phyloP scores from a whole-genome alignment of 2,797 vertebrate species.

The Siniperca undulata region DNA sequence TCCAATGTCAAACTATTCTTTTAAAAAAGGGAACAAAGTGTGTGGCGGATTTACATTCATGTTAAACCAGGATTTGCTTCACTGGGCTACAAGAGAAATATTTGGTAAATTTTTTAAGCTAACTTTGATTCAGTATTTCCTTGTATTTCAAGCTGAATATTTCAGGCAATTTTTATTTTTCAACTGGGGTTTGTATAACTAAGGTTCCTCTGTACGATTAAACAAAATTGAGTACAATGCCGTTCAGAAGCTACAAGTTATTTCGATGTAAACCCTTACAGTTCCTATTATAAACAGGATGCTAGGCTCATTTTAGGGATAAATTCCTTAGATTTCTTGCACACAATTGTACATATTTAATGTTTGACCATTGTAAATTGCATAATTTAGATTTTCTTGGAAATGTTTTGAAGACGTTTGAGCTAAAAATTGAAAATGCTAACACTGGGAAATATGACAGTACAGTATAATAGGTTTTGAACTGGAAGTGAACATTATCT shows the following conservation, averaged over 20 bases:
- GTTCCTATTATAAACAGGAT: not conserved
- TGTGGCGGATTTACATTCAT: not conserved
- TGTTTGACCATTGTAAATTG: slow-evolving; percentile 36
- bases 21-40: not conserved
- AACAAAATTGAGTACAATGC: not conserved
- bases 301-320: slow-evolving; percentile 26
- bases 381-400: slow-evolving; percentile 32
- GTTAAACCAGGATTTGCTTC: not conserved
- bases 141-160: slow-evolving; percentile 1
- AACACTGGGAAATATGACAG: slow-evolving; percentile 65
- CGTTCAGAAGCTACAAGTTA: slow-evolving; percentile 1
- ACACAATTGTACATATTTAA: slow-evolving; percentile 66
- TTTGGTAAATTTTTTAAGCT: not conserved
- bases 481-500: slow-evolving; percentile 52
- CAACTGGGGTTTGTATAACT: not conserved
- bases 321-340: slow-evolving; percentile 54
- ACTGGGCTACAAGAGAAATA: not conserved
- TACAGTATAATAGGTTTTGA: slow-evolving; percentile 42
- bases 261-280: slow-evolving; percentile 9
- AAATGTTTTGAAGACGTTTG: slow-evolving; percentile 22
- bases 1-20: not conserved
- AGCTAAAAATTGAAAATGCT: slow-evolving; percentile 36
- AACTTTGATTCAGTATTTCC: not conserved
- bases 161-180: not conserved
- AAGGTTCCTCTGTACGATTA: not conserved